Evolutionary conservation across 2,113 vertebrate genomes (phyloP), one percentile per base, ranked within the genome.

Genomic region (Syngnathoides biaculeatus): DNA sequence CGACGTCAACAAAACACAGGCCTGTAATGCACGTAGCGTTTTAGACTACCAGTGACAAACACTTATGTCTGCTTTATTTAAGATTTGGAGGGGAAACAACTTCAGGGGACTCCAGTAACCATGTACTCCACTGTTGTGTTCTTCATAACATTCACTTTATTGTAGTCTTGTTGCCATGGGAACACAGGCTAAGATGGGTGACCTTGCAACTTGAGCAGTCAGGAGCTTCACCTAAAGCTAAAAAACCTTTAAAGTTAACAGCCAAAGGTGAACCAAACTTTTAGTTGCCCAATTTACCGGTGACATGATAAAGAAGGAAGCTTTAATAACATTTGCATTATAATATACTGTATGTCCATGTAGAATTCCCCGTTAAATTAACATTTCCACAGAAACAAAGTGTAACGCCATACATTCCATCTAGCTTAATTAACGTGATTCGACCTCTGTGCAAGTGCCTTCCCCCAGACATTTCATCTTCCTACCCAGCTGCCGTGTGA

Each of bases 401-500:
- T 17, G 4, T 38, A 20, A 20, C 15, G 35, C 30, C 57, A 59
- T 59, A 20, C 57, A 39, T 58, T 38, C 38, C 30, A 58, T 58
- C 56, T 38, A 8, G 2, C 38, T 62, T 42, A 43, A 26, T 62
- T 26, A 43, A 62, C 3, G 39, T 42, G 39, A 22, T 42, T 59
- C 45, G 24, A 19, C 59, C 66, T 30, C 52, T 35, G 64, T 22
- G 17, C n/a, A 7, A 39, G 57, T 38, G 10, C 19, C 65, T 65
- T 38, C 47, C 48, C 71, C 43, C 38, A 24, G 69, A 69, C 77
- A 47, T 72, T 85, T 82, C 82, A 83, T 84, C 85, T 75, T 67
- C 42, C 64, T 35, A 45, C 48, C 58, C 73, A 22, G 58, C 77
- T 7, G 73, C 75, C 72, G 80, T 10, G 55, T n/a, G 73, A 65